A percentile compares a stretch with the other conserved stretches of the same genome.
phyloP scores from a whole-genome alignment of 2,888 invertebrate genomes.

The Aromia moschata region DNA sequence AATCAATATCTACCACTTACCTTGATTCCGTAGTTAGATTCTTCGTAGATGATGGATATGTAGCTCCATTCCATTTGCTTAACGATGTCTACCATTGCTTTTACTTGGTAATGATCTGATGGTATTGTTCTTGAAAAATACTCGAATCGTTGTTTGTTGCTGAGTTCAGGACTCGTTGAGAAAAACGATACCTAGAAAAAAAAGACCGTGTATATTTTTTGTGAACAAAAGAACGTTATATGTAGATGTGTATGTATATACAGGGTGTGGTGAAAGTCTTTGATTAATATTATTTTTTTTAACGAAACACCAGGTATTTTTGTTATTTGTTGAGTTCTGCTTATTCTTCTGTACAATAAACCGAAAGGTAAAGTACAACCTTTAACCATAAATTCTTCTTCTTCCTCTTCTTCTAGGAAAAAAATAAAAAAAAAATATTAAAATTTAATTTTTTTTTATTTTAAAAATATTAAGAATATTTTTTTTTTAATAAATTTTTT shows the following conservation, averaged over 20 bases:
- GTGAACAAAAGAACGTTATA: neutral
- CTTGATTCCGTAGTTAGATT: conserved; percentile 95
- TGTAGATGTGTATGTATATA: conserved; percentile 21
- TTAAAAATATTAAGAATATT: too few relatives aligned
- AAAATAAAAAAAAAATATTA: too few relatives aligned
- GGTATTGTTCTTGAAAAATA: conserved; percentile 95
- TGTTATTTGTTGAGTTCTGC: too few relatives aligned
- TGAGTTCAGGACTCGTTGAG: conserved; percentile 92
- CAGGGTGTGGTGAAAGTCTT: too few relatives aligned
- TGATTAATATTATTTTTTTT: too few relatives aligned
- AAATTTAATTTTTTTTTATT: too few relatives aligned
- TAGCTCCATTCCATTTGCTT: conserved; percentile 90
- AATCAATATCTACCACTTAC: conserved; percentile 67
- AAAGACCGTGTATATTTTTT: conserved; percentile 10
- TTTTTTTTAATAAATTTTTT: too few relatives aligned
- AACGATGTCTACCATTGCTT: conserved; percentile 95
- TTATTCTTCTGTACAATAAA: too few relatives aligned
- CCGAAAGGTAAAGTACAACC: too few relatives aligned
- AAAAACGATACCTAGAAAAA: conserved; percentile 88
- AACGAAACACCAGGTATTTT: too few relatives aligned
- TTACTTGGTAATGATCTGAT: conserved; percentile 92
- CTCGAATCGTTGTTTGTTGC: conserved; percentile 93
- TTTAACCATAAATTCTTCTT: too few relatives aligned
- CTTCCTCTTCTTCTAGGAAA: too few relatives aligned
- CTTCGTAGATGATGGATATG: conserved; percentile 94